Conservation (phyloP, 2,797 vertebrate species). For the Buceros bicornis region DNA sequence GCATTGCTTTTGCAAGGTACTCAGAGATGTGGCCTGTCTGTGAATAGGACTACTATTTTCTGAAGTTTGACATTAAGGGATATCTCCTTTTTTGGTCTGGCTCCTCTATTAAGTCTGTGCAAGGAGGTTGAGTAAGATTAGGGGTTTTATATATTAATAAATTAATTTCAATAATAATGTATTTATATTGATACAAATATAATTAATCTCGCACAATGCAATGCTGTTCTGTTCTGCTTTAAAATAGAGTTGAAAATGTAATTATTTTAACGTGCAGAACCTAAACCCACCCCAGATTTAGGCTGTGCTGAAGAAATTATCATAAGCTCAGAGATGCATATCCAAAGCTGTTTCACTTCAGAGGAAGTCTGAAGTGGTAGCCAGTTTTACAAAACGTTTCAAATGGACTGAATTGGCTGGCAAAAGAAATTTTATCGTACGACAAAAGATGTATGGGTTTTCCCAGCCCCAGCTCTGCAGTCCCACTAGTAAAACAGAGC, state of each 20-base stretch:
- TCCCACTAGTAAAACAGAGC: background rate
- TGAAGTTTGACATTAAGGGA: background rate
- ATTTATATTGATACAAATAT: background rate
- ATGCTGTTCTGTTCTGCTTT: background rate
- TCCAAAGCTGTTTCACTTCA: background rate
- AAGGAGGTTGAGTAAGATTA: background rate
- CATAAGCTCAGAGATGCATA: background rate
- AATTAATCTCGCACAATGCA: background rate
- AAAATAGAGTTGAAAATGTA: background rate
- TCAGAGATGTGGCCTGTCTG: background rate
- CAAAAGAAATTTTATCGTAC: background rate
- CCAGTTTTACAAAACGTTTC: background rate
- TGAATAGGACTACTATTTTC: slow-evolving; percentile 30
- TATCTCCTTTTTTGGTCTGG: background rate
- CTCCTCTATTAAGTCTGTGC: background rate
- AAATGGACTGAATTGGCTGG: background rate
- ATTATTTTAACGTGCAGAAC: background rate
- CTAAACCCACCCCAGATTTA: background rate
- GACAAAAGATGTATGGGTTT: background rate
- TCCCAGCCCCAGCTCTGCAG: background rate
- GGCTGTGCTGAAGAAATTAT: background rate
- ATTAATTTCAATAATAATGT: background rate
- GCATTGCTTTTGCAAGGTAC: slow-evolving; percentile 13
- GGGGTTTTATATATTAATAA: background rate
- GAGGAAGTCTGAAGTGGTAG: background rate